Percentiles rank a stretch among this genome's conserved stretches.
Evolutionary conservation across 2,797 vertebrate species (phyloP).

Genomic region (Setipinna tenuifilis): DNA sequence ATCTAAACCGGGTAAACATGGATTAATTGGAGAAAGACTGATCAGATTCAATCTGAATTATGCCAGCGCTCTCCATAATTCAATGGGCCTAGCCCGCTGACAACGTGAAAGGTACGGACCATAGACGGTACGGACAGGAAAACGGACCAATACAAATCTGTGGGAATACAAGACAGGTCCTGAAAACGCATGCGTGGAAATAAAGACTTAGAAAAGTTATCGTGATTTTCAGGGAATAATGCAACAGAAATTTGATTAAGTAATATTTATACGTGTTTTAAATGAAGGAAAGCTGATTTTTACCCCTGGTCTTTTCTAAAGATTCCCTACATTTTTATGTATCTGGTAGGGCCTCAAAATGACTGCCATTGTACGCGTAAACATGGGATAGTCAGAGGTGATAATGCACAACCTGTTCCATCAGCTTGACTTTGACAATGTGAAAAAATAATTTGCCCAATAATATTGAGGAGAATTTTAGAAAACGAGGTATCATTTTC

Average conservation of each 20-base stretch:
- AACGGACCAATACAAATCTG: slow-evolving; percentile 71
- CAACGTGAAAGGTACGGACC: slow-evolving; percentile 56
- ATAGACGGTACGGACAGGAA: slow-evolving; percentile 51
- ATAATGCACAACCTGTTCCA: background rate
- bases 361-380: slow-evolving; percentile 19
- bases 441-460: background rate
- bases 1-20: slow-evolving; percentile 43
- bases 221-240: background rate
- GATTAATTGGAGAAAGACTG: slow-evolving; percentile 47
- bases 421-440: background rate
- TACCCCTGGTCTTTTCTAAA: background rate
- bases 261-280: background rate
- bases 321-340: background rate
- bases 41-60: slow-evolving; percentile 37
- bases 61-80: slow-evolving; percentile 44
- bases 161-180: slow-evolving; percentile 67
- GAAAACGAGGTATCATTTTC: background rate
- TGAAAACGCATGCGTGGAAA: slow-evolving; percentile 47
- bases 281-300: background rate
- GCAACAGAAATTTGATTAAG: background rate
- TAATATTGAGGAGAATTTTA: background rate
- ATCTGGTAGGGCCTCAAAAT: slow-evolving; percentile 39
- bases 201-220: background rate
- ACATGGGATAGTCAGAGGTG: background rate
- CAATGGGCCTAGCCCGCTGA: slow-evolving; percentile 26